Evolutionary conservation across 2,888 invertebrate genomes (phyloP).

Genomic region (Laspeyria flexula): DNA sequence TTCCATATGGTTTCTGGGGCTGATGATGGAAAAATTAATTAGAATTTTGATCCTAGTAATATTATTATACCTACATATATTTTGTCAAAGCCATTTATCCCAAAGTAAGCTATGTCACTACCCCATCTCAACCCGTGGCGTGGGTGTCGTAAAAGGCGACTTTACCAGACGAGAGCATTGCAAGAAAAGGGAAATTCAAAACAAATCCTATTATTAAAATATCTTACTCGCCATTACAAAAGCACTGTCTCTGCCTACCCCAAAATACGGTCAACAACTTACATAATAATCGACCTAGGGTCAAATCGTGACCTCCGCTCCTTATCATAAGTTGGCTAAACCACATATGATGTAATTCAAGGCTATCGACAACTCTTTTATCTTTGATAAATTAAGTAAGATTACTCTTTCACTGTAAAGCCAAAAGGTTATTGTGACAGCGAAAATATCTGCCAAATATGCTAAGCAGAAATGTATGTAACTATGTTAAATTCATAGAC

Average conservation of each 20-base stretch:
- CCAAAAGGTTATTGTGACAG: background rate
- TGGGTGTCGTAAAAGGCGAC: no score
- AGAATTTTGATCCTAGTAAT: background rate
- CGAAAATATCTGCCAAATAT: background rate
- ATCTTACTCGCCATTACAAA: no score
- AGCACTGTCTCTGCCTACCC: no score
- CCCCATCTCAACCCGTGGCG: no score
- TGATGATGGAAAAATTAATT: constrained; percentile 38
- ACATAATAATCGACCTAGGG: constrained; percentile 1
- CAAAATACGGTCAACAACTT: background rate
- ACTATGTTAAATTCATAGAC: no score
- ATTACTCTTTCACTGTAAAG: background rate
- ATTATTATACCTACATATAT: no score
- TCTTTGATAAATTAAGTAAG: constrained; percentile 8
- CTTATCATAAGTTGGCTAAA: constrained; percentile 11
- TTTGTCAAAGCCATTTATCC: no score
- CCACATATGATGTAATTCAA: constrained; percentile 7
- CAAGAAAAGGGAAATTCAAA: no score
- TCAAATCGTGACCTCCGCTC: constrained; percentile 5
- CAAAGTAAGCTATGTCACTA: no score
- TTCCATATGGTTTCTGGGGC: constrained; percentile 84
- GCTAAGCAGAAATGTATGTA: no score
- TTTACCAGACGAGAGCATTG: no score
- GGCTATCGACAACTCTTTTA: background rate
- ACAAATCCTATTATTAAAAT: no score